A percentile compares a stretch with the other conserved stretches of the same genome.
phyloP scores from a whole-genome alignment of 1,140 invertebrate genomes.

The Neocloeon triangulifer region DNA sequence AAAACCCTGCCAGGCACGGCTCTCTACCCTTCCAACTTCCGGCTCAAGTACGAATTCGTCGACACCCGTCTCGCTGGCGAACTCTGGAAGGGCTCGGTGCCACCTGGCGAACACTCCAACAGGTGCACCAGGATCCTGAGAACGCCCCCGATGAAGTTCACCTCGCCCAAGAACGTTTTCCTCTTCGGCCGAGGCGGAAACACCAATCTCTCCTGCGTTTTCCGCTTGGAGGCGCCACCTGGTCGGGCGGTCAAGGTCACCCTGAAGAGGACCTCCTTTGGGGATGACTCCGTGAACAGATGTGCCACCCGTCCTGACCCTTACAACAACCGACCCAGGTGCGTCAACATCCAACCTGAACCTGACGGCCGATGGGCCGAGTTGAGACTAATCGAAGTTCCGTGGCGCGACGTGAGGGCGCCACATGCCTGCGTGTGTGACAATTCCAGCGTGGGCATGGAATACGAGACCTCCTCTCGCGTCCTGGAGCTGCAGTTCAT shows the following conservation, averaged over 20 bases:
- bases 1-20: constrained; percentile 32
- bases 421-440: constrained; percentile 44
- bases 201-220: constrained; percentile 44
- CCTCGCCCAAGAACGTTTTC: constrained; percentile 47
- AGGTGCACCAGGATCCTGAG: constrained; percentile 4
- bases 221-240: constrained; percentile 40
- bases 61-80: constrained; percentile 53
- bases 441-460: constrained; percentile 21
- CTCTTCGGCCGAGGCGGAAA: constrained; percentile 52
- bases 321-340: constrained; percentile 35
- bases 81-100: constrained; percentile 29
- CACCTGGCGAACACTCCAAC: too few species aligned
- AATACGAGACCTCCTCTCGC: constrained; percentile 11
- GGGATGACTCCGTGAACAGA: constrained; percentile 22
- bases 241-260: constrained; percentile 28
- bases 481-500: constrained; percentile 36
- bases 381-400: constrained; percentile 34
- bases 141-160: constrained; percentile 28
- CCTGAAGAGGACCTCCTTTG: constrained; percentile 46
- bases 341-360: constrained; percentile 12
- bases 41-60: constrained; percentile 57
- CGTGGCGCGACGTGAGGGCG: constrained; percentile 35
- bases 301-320: constrained; percentile 46
- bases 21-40: constrained; percentile 36
- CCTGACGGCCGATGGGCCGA: constrained; percentile 17